Evolutionary conservation across 2,888 invertebrate species (phyloP).

Genomic region (Nezara viridula): DNA sequence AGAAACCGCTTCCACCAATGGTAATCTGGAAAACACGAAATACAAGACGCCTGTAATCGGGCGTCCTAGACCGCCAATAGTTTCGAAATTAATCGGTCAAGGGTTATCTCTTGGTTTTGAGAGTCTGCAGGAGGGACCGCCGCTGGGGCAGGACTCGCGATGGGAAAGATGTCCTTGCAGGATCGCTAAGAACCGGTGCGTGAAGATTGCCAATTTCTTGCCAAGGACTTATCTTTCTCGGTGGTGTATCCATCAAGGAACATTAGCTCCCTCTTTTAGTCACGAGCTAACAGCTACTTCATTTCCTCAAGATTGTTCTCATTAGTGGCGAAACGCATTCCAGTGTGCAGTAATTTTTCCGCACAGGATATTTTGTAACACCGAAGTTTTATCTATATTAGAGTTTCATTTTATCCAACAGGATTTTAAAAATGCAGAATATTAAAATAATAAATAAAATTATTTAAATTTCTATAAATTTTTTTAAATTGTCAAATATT

Average conservation of each 20-base stretch:
- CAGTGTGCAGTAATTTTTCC: too few relatives aligned
- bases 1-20: conserved; percentile 4
- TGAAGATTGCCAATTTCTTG: not conserved
- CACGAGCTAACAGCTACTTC: not conserved
- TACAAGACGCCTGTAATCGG: not conserved
- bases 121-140: not conserved
- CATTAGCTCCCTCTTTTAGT: not conserved
- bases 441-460: too few relatives aligned
- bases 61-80: conserved; percentile 10
- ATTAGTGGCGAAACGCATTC: not conserved
- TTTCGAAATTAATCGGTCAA: conserved; percentile 32
- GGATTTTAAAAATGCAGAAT: too few relatives aligned
- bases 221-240: not conserved
- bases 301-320: not conserved
- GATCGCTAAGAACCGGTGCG: not conserved
- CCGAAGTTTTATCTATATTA: too few relatives aligned
- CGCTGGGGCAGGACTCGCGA: not conserved
- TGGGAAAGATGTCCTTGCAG: conserved; percentile 8
- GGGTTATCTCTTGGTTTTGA: not conserved
- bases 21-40: conserved; percentile 36
- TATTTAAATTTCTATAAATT: too few relatives aligned
- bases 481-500: too few relatives aligned
- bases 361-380: too few relatives aligned
- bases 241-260: not conserved
- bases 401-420: too few relatives aligned